Evolutionary conservation across 2,888 invertebrate species (phyloP).

Genomic region (Flexamia atlantica): DNA sequence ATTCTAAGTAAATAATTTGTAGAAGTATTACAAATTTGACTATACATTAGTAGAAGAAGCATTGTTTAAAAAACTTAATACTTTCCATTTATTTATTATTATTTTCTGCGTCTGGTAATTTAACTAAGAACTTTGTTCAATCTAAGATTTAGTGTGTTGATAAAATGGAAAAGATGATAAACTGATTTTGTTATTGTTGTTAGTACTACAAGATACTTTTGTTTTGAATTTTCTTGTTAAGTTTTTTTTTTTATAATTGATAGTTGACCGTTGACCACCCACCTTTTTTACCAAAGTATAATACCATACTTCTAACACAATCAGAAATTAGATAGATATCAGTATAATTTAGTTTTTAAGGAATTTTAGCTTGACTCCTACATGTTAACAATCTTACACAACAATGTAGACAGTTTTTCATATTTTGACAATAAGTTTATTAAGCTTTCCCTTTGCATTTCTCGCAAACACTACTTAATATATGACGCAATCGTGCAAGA

Average conservation of each 20-base stretch:
- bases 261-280: neutral
- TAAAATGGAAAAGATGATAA: neutral
- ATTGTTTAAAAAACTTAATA: neutral
- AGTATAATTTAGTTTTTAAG: no score
- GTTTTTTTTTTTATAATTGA: neutral
- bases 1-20: neutral
- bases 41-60: neutral
- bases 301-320: no score
- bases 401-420: no score
- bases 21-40: neutral
- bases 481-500: no score
- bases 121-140: neutral
- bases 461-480: no score
- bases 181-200: neutral
- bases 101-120: neutral
- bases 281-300: constrained; percentile 8
- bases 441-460: no score
- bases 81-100: neutral
- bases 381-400: no score
- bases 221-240: neutral
- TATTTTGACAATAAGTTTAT: no score
- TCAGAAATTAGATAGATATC: no score
- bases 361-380: no score
- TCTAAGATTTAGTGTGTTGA: neutral
- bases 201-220: neutral